A percentile compares a stretch with the other conserved stretches of the same genome.
Evolutionary conservation across 2,888 invertebrate species (phyloP).

Genomic region (Eupeodes latifasciatus): DNA sequence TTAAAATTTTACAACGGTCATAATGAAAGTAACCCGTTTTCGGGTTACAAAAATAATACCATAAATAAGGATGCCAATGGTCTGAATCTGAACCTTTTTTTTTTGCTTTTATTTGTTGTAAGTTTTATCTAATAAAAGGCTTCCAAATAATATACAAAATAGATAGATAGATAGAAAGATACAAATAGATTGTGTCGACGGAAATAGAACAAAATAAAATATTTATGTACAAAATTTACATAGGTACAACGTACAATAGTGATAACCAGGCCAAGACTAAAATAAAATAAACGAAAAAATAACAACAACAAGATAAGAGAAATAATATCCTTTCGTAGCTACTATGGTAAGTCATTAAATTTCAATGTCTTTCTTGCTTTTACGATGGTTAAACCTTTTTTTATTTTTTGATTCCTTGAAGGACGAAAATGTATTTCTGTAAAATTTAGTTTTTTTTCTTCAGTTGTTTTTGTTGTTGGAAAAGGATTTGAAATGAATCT

Average conservation of each 20-base stretch:
- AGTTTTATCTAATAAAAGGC: slow-evolving; percentile 44
- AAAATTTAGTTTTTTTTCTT: background rate
- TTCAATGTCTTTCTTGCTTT: slow-evolving; percentile 51
- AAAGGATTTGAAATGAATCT: background rate
- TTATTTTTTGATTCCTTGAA: slow-evolving; percentile 9
- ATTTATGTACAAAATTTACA: background rate
- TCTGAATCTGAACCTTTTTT: slow-evolving; percentile 34
- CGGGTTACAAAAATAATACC: slow-evolving; percentile 31
- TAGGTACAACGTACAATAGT: background rate
- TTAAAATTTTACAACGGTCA: slow-evolving; percentile 57
- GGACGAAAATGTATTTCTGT: background rate
- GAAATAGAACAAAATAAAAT: slow-evolving; percentile 12
- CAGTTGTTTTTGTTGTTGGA: background rate
- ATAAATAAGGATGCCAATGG: slow-evolving; percentile 53
- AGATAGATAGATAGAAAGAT: background rate
- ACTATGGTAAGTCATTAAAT: slow-evolving; percentile 58
- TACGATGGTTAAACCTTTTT: slow-evolving; percentile 36
- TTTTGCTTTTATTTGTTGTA: background rate
- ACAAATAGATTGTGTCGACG: slow-evolving; percentile 28
- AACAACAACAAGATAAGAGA: slow-evolving; percentile 46
- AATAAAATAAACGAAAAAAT: background rate
- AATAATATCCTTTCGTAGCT: slow-evolving; percentile 43
- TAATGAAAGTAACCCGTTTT: slow-evolving; percentile 55
- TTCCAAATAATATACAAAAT: background rate
- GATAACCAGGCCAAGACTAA: background rate